phyloP scores from a whole-genome alignment of 2,888 invertebrate genomes.

The Rotaria macrura region DNA sequence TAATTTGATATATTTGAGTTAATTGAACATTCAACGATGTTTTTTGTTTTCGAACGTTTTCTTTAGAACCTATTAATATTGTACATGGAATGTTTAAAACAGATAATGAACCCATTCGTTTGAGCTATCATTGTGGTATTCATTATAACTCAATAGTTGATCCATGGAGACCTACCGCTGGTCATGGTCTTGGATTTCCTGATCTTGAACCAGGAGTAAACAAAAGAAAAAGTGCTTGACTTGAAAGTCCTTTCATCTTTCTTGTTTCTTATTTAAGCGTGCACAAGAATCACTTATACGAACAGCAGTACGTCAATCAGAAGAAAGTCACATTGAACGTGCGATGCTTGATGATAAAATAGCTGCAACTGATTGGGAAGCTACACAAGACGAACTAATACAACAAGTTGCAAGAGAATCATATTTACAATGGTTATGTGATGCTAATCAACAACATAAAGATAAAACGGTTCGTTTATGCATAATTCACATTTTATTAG shows the following conservation, averaged over 20 bases:
- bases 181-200: not conserved
- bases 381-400: conserved; percentile 77
- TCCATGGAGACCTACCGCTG: conserved; percentile 53
- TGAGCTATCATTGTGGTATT: conserved; percentile 73
- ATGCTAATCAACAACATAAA: conserved; percentile 53
- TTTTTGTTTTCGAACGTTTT: not conserved
- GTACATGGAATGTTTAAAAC: conserved; percentile 68
- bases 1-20: no score
- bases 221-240: not conserved
- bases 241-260: no score
- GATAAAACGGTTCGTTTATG: not conserved
- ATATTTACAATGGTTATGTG: conserved; percentile 67
- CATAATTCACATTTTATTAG: not conserved
- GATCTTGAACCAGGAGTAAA: not conserved
- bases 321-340: conserved; percentile 63
- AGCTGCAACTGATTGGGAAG: conserved; percentile 78
- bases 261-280: conserved; percentile 44
- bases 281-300: conserved; percentile 62
- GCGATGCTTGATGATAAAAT: conserved; percentile 80
- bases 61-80: conserved; percentile 70
- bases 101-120: conserved; percentile 63
- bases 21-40: no score
- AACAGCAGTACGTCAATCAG: conserved; percentile 66
- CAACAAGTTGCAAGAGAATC: conserved; percentile 75
- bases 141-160: conserved; percentile 80